These are phyloP conservation scores for Colletes collaris DNA, from an alignment of 2,888 invertebrate genomes.

Conservation along the genomic window DNA sequence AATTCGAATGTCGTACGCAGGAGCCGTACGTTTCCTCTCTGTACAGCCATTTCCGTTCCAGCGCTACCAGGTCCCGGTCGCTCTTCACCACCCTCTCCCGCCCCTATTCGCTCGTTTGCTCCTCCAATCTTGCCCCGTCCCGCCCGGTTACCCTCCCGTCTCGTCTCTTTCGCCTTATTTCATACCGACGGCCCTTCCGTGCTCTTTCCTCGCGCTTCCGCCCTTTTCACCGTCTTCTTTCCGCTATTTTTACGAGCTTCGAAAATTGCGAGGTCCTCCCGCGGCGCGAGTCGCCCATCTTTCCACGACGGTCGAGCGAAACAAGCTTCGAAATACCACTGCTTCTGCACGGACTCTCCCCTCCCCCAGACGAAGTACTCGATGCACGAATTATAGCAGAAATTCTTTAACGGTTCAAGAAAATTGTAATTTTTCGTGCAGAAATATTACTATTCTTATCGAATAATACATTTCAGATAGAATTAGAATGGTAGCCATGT, in stretches of 20 bases:
- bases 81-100: slow-evolving; percentile 35
- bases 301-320: slow-evolving; percentile 50
- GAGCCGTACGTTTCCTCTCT: slow-evolving; percentile 56
- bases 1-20: slow-evolving; percentile 65
- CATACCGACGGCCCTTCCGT: slow-evolving; percentile 38
- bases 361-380: slow-evolving; percentile 12
- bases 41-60: slow-evolving; percentile 54
- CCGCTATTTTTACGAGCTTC: slow-evolving; percentile 18
- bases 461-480: no score
- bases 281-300: slow-evolving; percentile 41
- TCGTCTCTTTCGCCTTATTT: slow-evolving; percentile 38
- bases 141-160: slow-evolving; percentile 3
- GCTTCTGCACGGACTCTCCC: neutral
- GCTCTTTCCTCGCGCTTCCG: slow-evolving; percentile 47
- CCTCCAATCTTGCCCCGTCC: slow-evolving; percentile 25
- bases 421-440: no score
- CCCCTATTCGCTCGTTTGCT: slow-evolving; percentile 44
- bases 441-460: no score
- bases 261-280: slow-evolving; percentile 44
- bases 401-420: no score
- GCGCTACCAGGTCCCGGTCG: slow-evolving; percentile 7
- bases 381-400: neutral
- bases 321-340: slow-evolving; percentile 28
- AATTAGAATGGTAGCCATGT: no score
- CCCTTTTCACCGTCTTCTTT: slow-evolving; percentile 43